These are phyloP conservation scores for Exaiptasia diaphana DNA, from an alignment of 64 coral and sea anemone species.

Conservation along the genomic window DNA sequence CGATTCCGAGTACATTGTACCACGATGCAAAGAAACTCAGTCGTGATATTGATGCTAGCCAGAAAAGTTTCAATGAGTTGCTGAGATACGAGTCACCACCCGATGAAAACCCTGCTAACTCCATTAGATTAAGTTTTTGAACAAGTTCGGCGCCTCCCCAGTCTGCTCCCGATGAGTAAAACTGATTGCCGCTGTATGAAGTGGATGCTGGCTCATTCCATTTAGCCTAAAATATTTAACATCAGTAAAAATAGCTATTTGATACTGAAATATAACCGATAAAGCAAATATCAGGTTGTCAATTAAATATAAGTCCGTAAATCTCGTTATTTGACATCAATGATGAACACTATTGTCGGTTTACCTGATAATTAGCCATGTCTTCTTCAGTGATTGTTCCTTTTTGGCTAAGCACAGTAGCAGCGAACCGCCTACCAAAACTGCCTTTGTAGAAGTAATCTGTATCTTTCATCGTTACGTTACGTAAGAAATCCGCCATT, in stretches of 20 bases:
- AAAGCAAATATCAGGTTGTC: no score
- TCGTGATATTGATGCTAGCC: constrained; percentile 43
- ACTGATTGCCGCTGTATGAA: constrained; percentile 3
- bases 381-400: constrained; percentile 63
- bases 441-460: constrained; percentile 77
- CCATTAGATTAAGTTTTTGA: constrained; percentile 48
- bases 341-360: no score
- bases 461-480: constrained; percentile 34
- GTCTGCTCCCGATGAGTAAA: constrained; percentile 21
- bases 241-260: neutral
- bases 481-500: constrained; percentile 61
- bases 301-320: no score
- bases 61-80: constrained; percentile 47
- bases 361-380: constrained; percentile 47
- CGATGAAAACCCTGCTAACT: constrained; percentile 24
- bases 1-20: constrained; percentile 17
- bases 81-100: constrained; percentile 26
- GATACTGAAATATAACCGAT: no score
- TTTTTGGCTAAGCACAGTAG: constrained; percentile 38
- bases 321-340: no score
- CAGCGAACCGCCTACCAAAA: constrained; percentile 55
- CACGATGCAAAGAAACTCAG: constrained; percentile 63
- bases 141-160: constrained; percentile 44
- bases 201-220: constrained; percentile 33
- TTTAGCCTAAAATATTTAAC: neutral